A percentile compares a stretch with the other conserved stretches of the same genome.
Evolutionary conservation across 2,797 vertebrate genomes (phyloP).

Genomic region (Tolypeutes matacus): DNA sequence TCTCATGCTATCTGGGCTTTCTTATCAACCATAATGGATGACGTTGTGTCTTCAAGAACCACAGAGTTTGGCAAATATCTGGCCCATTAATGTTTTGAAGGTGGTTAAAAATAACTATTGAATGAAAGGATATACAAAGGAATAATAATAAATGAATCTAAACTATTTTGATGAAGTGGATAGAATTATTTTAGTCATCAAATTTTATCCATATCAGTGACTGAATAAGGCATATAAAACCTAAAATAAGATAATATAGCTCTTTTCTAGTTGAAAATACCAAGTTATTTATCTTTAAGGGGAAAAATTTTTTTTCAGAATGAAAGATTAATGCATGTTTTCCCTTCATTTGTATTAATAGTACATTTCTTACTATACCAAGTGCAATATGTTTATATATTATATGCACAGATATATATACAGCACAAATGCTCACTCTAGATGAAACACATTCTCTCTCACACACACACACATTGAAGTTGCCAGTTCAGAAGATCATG

Average conservation of each 20-base stretch:
- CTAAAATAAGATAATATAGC: neutral
- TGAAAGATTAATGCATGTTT: neutral
- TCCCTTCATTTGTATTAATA: neutral
- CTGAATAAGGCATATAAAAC: neutral
- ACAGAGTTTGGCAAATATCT: neutral
- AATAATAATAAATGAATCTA: constrained; percentile 24
- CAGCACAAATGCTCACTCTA: too few species aligned
- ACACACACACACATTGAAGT: neutral
- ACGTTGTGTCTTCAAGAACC: neutral
- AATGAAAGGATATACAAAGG: constrained; percentile 9
- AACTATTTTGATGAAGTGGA: constrained; percentile 33
- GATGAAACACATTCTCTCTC: neutral
- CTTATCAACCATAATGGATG: constrained; percentile 1
- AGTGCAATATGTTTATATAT: neutral
- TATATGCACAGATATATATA: neutral
- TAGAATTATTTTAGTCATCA: neutral
- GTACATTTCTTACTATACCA: neutral
- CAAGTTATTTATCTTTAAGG: neutral
- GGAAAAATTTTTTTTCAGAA: neutral
- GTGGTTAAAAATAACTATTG: neutral
- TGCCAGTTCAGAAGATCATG: too few species aligned
- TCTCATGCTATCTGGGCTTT: constrained; percentile 7
- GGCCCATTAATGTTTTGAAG: neutral
- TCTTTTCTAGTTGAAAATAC: constrained; percentile 15
- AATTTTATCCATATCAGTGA: too few species aligned